Evolutionary conservation across 2,888 invertebrate genomes (phyloP).

Genomic region (Cyaniris semiargus): DNA sequence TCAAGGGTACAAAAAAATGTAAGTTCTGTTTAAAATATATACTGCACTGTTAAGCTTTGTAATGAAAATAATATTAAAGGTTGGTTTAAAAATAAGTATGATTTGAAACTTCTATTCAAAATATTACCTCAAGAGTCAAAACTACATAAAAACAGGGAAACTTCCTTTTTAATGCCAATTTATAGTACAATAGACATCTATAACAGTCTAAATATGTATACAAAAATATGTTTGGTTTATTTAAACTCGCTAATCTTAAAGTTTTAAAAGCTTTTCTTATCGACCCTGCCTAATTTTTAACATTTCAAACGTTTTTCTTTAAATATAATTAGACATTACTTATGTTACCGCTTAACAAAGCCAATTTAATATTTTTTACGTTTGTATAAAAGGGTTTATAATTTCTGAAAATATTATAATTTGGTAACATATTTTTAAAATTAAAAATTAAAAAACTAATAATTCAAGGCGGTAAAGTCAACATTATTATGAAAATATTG

Average conservation of each 20-base stretch:
- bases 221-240: not conserved
- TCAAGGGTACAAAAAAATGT: not conserved
- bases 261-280: slow-evolving; percentile 4
- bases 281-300: slow-evolving; percentile 1
- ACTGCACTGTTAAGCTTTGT: too few relatives aligned
- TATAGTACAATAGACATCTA: too few relatives aligned
- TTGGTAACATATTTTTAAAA: too few relatives aligned
- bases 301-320: not conserved
- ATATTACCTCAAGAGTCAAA: not conserved
- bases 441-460: not conserved
- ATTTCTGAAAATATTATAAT: too few relatives aligned
- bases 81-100: not conserved
- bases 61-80: too few relatives aligned
- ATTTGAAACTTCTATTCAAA: not conserved
- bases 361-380: not conserved
- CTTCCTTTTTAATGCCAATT: too few relatives aligned
- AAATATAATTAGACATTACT: not conserved
- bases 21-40: too few relatives aligned
- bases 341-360: not conserved
- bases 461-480: not conserved
- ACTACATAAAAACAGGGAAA: not conserved
- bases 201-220: not conserved
- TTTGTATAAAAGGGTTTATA: too few relatives aligned
- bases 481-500: not conserved
- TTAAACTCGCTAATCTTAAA: not conserved